Percentiles rank a stretch among this genome's conserved stretches.
Conservation (phyloP, 2,888 invertebrate species). For the Dorcus parallelipipedus region DNA sequence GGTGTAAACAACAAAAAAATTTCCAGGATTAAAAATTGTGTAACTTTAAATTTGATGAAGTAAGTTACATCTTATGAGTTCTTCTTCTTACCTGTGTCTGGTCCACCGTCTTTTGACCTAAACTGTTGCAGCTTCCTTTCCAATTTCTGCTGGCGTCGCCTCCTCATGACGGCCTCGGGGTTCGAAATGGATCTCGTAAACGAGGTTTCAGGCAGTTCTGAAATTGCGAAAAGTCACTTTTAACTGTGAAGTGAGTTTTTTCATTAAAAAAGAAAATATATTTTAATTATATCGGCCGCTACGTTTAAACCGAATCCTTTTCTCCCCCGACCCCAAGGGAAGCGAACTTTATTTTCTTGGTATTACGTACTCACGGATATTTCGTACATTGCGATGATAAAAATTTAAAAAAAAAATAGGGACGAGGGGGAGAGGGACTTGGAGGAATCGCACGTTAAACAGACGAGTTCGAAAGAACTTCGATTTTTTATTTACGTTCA, state of each 20-base stretch:
- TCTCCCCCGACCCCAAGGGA: neutral
- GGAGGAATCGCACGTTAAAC: no score
- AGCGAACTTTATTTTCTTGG: no score
- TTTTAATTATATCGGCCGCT: neutral
- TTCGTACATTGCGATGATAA: no score
- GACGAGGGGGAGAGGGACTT: no score
- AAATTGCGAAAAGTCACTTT: constrained; percentile 20
- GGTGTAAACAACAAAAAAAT: no score
- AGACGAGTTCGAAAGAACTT: no score
- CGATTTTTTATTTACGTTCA: no score
- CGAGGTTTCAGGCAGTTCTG: constrained; percentile 95
- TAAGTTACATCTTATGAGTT: no score
- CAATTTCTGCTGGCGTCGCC: constrained; percentile 92
- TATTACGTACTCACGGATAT: no score
- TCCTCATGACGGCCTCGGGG: constrained; percentile 98
- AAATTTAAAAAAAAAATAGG: no score
- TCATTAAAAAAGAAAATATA: neutral
- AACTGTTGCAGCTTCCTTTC: constrained; percentile 96
- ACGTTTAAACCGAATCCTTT: neutral
- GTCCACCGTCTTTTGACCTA: constrained; percentile 90
- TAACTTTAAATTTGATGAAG: no score
- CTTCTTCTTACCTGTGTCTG: constrained; percentile 68
- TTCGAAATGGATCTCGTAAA: constrained; percentile 99
- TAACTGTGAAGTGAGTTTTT: neutral
- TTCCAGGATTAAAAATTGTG: no score